phyloP scores from a whole-genome alignment of 2,797 vertebrate genomes.

The Pampus argenteus region DNA sequence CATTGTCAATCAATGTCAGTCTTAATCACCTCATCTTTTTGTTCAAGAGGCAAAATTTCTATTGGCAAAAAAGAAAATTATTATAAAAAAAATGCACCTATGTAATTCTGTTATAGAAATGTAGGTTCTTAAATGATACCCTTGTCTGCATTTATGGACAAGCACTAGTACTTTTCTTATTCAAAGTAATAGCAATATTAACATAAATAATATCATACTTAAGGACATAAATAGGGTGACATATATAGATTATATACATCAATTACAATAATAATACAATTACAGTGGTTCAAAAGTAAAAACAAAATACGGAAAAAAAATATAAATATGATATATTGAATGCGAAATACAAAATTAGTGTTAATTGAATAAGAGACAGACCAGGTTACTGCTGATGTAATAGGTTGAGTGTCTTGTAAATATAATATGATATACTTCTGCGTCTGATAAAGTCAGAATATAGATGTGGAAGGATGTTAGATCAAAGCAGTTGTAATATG shows the following conservation, averaged over 20 bases:
- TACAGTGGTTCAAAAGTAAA: conserved; percentile 40
- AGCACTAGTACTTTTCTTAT: conserved; percentile 23
- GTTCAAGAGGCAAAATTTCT: not conserved
- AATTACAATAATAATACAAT: conserved; percentile 48
- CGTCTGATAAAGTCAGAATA: not conserved
- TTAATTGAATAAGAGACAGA: not conserved
- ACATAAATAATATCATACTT: conserved; percentile 69
- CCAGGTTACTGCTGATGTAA: not conserved
- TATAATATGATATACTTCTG: not conserved
- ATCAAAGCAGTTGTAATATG: conserved; percentile 19
- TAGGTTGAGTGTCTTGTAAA: not conserved
- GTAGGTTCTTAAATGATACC: conserved; percentile 3
- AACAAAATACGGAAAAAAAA: conserved; percentile 43
- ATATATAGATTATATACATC: conserved; percentile 50
- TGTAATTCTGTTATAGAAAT: conserved; percentile 6
- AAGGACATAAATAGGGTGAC: conserved; percentile 70
- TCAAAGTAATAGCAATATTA: conserved; percentile 26
- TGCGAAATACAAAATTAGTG: conserved; percentile 5
- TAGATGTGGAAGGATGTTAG: not conserved
- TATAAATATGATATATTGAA: conserved; percentile 43
- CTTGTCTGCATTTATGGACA: conserved; percentile 6
- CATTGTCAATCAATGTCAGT: not conserved
- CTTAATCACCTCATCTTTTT: not conserved
- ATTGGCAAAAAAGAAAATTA: not conserved
- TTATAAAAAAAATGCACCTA: conserved; percentile 8